Base-by-base conservation (phyloP, 1,140 invertebrate genomes). In the Asobara japonica region DNA sequence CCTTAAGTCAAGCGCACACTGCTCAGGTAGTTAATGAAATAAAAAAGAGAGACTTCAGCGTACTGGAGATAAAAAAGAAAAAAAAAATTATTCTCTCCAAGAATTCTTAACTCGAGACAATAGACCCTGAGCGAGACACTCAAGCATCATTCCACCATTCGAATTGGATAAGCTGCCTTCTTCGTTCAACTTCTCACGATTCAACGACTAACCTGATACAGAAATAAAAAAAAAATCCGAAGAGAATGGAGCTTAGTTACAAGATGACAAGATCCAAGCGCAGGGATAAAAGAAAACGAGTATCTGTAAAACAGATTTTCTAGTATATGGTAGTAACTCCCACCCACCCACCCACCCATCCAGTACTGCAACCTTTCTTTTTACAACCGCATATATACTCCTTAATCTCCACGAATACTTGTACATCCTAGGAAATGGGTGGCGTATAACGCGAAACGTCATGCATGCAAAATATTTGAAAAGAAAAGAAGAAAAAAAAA, bases 271-370 rank as follows among this genome's bases (percentile, higher is more conserved):
- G 71, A 51, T 72, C 61, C 61, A 31, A 51, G n/a, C 51, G 64
- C 64, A 25, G 64, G 61, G 61, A 72, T 67, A 61, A 67, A 67
- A 56, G 45, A 38, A 60, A 60, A 67, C 56, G 48, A 67, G 30
- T 72, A 38, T 56, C 41, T 51, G 65, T 72, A 51, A 72, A 72
- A 72, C 66, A 72, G 71, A 72, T 72, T 72, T 65, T 48, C 71
- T 60, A 31, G 51, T 71, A 71, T 66, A 56, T 33, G n/a, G 29
- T 69, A 30, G 18, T 51, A 33, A 56, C n/a, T n/a, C n/a, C n/a
- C n/a, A n/a, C n/a, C n/a, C n/a, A n/a, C n/a, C n/a, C n/a, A n/a
- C n/a, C n/a, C n/a, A n/a, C n/a, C n/a, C n/a, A n/a, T n/a, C 45
- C 48, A 56, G 51, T 51, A 51, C 10, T 30, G 22, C 4, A 33